Evolutionary conservation across 2,888 invertebrate species (phyloP), one percentile per base, ranked within the genome.

Genomic region (Diloba caeruleocephala): DNA sequence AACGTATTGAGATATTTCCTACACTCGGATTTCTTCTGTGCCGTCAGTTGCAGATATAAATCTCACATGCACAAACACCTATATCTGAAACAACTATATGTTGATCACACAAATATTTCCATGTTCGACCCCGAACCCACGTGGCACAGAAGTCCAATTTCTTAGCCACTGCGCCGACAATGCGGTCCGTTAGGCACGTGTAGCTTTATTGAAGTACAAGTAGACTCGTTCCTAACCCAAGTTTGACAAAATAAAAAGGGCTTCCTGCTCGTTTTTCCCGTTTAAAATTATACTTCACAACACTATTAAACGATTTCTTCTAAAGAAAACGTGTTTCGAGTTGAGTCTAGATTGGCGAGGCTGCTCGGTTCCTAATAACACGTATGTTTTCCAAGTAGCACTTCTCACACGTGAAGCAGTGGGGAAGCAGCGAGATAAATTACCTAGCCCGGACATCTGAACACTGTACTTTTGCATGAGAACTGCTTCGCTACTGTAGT

Each of bases 371-470:
- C 8, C 1, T 39, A 36, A 25, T 33, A 14, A 10, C 25, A 53
- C 60, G 70, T 71, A 48, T 68, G 52, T 68, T 64, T 68, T 36
- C 29, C 13, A 43, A 58, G 44, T 39, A 68, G 52, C 68, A 72
- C 72, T 68, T 61, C 56, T 69, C 68, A 66, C 71, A 75, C 72
- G 69, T 71, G 75, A 73, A 70, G 60, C 61, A 58, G 65, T 49
- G 43, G 52, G 37, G 61, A 54, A 62, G 64, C 62, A 56, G 46
- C 23, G 58, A 74, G 71, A 79, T 79, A 79, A 76, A 79, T 79
- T 80, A 80, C 79, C 78, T 80, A 77, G 67, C 63, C 68, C 71
- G 68, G 75, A 79, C 79, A 71, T 74, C 61, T 71, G 69, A 68
- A 71, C 69, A 64, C 61, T 67, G 74, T 68, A 71, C 67, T 65